A percentile compares a stretch with the other conserved stretches of the same genome.
These are phyloP conservation scores for Tryphoninae sp. DNA, from an alignment of 2,888 invertebrate genomes.

Conservation along the genomic window DNA sequence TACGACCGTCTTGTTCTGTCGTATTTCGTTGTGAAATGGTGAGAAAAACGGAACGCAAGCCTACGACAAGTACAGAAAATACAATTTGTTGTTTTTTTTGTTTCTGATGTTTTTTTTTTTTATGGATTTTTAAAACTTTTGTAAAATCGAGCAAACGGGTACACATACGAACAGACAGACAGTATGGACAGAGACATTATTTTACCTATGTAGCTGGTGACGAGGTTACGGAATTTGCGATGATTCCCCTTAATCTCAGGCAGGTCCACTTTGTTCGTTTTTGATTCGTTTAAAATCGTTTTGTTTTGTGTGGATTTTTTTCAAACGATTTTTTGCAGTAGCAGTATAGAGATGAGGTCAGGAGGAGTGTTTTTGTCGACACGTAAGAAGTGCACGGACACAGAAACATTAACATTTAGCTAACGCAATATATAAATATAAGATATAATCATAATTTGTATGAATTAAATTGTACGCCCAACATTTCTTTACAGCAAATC, in stretches of 20 bases:
- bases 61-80: constrained; percentile 44
- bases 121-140: neutral
- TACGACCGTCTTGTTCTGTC: constrained; percentile 56
- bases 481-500: constrained; percentile 57
- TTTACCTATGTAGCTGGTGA: constrained; percentile 99
- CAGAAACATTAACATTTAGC: constrained; percentile 80
- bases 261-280: constrained; percentile 91
- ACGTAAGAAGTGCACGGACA: constrained; percentile 81
- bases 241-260: constrained; percentile 99
- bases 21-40: constrained; percentile 46
- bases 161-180: constrained; percentile 67
- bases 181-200: constrained; percentile 75
- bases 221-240: constrained; percentile 99
- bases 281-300: constrained; percentile 60
- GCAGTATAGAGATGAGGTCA: constrained; percentile 77
- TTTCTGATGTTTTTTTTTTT: constrained; percentile 11
- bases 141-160: constrained; percentile 34
- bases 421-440: constrained; percentile 67
- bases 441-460: neutral
- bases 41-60: constrained; percentile 58
- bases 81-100: neutral
- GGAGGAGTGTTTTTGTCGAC: constrained; percentile 74
- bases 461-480: constrained; percentile 48
- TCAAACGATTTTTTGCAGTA: constrained; percentile 73
- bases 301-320: constrained; percentile 49